Base-by-base conservation (phyloP, 2,797 vertebrate genomes). In the Carduelis carduelis region DNA sequence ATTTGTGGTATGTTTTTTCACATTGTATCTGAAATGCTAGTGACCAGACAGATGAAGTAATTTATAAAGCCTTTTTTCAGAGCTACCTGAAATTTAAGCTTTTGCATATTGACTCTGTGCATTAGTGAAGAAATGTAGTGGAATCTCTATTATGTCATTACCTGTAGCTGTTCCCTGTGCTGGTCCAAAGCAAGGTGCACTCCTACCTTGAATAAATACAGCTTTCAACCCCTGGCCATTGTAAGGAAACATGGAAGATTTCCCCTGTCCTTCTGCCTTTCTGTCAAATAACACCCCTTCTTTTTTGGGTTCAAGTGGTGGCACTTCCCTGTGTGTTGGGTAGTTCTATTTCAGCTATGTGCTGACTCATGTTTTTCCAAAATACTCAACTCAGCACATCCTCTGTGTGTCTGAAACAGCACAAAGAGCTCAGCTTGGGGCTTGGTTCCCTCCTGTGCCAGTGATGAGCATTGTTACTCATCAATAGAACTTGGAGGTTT, bases 181-280 rank as follows among this genome's bases (percentile, higher is more conserved):
- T 35, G 37, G 20, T 75, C 8, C 70, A 63, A 30, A 66, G 49
- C 32, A 66, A 76, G 23, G 4, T 64, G n/a, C n/a, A 23, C 23
- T 28, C 44, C 44, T n/a, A 23, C 14, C 65, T n/a, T 50, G 13
- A 41, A 47, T 37, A 74, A 80, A 30, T 5, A 26, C 1, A 11
- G 6, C 17, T 83, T 64, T 66, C 43, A 87, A 74, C 12, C 22
- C 15, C n/a, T 53, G 35, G 18, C 22, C 17, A 2, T 39, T 77
- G 12, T 5, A 63, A 46, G 12, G 44, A 66, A 74, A 32, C 0
- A 0, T 27, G 6, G 52, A 41, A 50, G 8, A 34, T 53, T 81
- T 64, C 20, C 60, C 18, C 9, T 49, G 26, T n/a, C 37, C 39
- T 79, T 12, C 23, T 78, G 34, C 47, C 37, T 83, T 81, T 47